phyloP scores from a whole-genome alignment of 2,888 invertebrate species.

The Octodonta nipae region DNA sequence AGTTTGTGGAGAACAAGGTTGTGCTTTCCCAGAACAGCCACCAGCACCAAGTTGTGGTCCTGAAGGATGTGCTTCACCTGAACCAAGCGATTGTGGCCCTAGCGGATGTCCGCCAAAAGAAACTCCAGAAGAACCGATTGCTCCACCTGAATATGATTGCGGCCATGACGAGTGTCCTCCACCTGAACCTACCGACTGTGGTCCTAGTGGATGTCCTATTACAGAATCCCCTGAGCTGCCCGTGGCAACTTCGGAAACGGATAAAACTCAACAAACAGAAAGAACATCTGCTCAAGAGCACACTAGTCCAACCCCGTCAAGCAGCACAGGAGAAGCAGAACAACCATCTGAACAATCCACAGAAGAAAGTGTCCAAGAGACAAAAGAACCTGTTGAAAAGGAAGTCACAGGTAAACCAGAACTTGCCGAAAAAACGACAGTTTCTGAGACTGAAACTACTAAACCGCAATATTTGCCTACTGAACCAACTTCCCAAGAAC shows the following conservation, averaged over 20 bases:
- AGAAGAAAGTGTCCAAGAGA: neutral
- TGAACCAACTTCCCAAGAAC: neutral
- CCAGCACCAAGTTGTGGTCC: conserved; percentile 2
- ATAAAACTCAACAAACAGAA: no score
- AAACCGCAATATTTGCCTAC: neutral
- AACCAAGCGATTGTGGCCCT: neutral
- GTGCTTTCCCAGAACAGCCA: conserved; percentile 5
- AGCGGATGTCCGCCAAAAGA: conserved; percentile 1
- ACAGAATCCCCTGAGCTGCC: conserved; percentile 5
- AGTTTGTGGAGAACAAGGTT: conserved; percentile 12
- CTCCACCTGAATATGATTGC: conserved; percentile 1
- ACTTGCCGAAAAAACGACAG: conserved; percentile 3
- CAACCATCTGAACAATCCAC: conserved; percentile 6
- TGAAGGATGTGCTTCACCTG: conserved; percentile 2
- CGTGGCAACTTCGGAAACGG: no score
- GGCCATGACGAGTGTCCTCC: conserved; percentile 1
- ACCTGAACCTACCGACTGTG: neutral
- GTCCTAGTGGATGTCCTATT: neutral
- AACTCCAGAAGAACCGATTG: neutral
- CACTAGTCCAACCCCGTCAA: neutral
- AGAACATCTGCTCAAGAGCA: no score
- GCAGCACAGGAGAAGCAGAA: conserved; percentile 4
- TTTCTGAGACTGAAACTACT: neutral
- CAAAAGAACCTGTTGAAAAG: conserved; percentile 3
- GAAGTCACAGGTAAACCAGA: conserved; percentile 7